phyloP scores from a whole-genome alignment of 2,113 vertebrate genomes.

The Patagioenas fasciata region DNA sequence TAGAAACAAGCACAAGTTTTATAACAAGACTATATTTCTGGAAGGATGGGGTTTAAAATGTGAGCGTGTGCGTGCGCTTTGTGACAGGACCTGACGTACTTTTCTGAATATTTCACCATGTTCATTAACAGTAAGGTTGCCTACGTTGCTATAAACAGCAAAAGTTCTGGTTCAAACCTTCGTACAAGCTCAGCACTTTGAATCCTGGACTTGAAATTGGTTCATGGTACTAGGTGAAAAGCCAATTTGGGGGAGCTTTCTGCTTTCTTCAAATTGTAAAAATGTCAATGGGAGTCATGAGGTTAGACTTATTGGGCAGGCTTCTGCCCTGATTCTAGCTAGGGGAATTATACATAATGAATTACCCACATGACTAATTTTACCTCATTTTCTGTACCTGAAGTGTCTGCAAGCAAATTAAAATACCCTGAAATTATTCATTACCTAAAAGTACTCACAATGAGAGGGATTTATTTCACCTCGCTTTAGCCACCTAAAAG shows the following conservation, averaged over 20 bases:
- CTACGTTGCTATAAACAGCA: conserved; percentile 43
- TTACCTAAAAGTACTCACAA: background rate
- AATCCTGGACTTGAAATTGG: conserved; percentile 3
- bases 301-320: conserved; percentile 42
- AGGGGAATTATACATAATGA: conserved; percentile 62
- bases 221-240: conserved; percentile 41
- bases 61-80: background rate
- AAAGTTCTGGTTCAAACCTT: background rate
- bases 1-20: conserved; percentile 6
- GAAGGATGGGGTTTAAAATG: conserved; percentile 1
- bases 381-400: conserved; percentile 58
- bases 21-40: conserved; percentile 7
- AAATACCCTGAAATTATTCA: conserved; percentile 50
- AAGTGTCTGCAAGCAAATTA: conserved; percentile 61
- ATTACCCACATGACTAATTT: conserved; percentile 70
- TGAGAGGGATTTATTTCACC: conserved; percentile 5
- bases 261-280: conserved; percentile 56
- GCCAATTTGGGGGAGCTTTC: background rate
- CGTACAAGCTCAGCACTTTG: background rate
- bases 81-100: background rate
- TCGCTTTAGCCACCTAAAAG: background rate
- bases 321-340: conserved; percentile 52
- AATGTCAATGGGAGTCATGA: conserved; percentile 54
- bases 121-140: conserved; percentile 18
- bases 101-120: conserved; percentile 55